Base-by-base conservation (phyloP, 1,140 invertebrate species). In the Cylas formicarius region DNA sequence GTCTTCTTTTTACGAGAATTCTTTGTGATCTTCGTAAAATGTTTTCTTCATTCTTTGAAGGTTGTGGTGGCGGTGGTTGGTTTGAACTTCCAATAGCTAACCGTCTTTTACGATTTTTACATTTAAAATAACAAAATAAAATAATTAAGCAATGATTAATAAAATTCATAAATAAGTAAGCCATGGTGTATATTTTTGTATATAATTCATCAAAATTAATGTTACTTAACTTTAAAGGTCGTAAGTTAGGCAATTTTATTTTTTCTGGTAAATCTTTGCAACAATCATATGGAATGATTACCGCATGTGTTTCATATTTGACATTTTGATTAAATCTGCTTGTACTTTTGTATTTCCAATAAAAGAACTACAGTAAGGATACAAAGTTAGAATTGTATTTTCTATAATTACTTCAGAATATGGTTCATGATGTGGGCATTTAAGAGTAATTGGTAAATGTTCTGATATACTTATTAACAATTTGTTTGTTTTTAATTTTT, bases 331-430 rank as follows among this genome's bases (percentile, higher is more conserved):
- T 41, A 17, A 6, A 5, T 6, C 11, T 21, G 45, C 11, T 8
- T 40, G 38, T 5, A 48, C 26, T 48, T 32, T 33, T 5, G 38
- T 42, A 10, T 11, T 48, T n/a, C 45, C 38, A n/a, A 48, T 21
- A 34, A 34, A 42, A 17, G 29, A 28, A 19, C 16, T 44, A 26
- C 45, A 48, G 10, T 11, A 13, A 4, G 31, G 29, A 34, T 44
- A 11, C 11, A 43, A 23, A 13, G 5, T 8, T 11, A 10, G 11
- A 3, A 3, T 24, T 8, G 23, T 13, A 18, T 16, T 31, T 2
- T 17, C 21, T 9, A n/a, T n/a, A n/a, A n/a, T n/a, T n/a, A n/a
- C n/a, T n/a, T n/a, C n/a, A n/a, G n/a, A 26, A 3, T 2, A 11
- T 18, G 16, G 17, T 31, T 44, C 18, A 11, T 27, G 21, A n/a